Evolutionary conservation across 2,888 invertebrate genomes (phyloP).

Genomic region (Tipula helvola): DNA sequence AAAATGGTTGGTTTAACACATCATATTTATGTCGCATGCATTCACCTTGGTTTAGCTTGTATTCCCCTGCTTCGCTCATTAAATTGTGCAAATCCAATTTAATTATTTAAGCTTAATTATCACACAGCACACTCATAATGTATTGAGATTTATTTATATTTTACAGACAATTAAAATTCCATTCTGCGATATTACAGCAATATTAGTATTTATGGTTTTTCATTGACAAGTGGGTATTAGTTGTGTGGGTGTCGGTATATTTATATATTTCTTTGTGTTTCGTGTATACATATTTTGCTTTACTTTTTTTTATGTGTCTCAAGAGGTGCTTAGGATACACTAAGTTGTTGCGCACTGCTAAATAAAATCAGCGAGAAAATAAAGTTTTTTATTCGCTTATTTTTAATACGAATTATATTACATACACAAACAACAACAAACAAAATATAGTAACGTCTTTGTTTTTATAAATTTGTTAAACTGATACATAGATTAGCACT

Average conservation of each 20-base stretch:
- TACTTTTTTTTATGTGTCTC: constrained; percentile 5
- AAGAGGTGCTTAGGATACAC: constrained; percentile 5
- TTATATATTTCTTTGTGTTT: constrained; percentile 7
- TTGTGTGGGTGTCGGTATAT: not conserved
- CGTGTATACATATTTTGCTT: not conserved
- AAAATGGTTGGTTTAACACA: not conserved
- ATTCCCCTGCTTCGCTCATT: not conserved
- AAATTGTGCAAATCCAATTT: not conserved
- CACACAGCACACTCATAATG: not conserved
- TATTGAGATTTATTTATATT: not conserved
- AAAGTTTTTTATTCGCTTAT: not conserved
- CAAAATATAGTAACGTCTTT: not conserved
- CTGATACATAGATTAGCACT: not conserved
- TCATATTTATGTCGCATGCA: not conserved
- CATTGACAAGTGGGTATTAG: constrained; percentile 6
- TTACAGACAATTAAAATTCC: not conserved
- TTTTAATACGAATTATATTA: not conserved
- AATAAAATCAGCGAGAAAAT: not conserved
- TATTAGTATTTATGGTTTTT: not conserved
- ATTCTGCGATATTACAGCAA: not conserved
- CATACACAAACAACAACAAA: not conserved
- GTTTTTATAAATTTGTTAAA: not conserved
- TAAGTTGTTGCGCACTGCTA: not conserved
- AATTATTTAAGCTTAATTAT: constrained; percentile 4
- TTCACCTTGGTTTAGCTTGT: not conserved